Evolutionary conservation across 2,113 vertebrate species (phyloP), one percentile per base, ranked within the genome.

Genomic region (Irena cyanogastra): DNA sequence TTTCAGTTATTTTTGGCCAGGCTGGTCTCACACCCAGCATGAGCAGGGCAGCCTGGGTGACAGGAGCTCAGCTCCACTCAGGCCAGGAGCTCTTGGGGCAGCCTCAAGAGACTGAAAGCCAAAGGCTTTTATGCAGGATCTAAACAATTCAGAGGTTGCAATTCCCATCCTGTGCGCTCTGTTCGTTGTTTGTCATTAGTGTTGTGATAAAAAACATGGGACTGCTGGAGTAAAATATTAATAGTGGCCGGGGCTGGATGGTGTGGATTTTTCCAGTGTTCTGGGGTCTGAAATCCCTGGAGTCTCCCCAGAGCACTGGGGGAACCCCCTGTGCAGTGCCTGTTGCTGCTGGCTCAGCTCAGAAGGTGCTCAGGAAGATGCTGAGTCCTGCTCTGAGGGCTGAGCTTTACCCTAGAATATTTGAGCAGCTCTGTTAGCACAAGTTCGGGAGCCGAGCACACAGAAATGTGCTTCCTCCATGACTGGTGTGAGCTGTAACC

Each of bases 1-100:
- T 72, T 28, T 76, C 42, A 16, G 68, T 90, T 92, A 24, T 39
- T 83, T 92, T 94, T 83, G 60, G 37, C 85, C 10, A 9, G 72
- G 44, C 53, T 90, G 80, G 71, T 63, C 75, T 90, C 53, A 64
- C n/a, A 52, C 86, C 69, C 87, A 64, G 30, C 93, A 44, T 89
- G 78, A 93, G 57, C 37, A 72, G 53, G 53, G 42, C 21, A 75
- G 78, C 26, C 66, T 81, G 39, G 18, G 50, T 63, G 72, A 61
- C 56, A 35, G 42, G 27, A 77, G 60, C 82, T 83, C 57, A 11
- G n/a, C 39, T 54, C 37, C 7, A 0, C 71, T 87, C 12, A 1
- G 35, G 39, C 64, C 39, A 10, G 60, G 37, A 80, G 53, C 54
- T 39, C 20, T 71, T 15, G 12, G 24, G 70, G 23, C 49, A 49